Conservation (phyloP, 2,888 invertebrate genomes). For the Tetheella fluctuosa region DNA sequence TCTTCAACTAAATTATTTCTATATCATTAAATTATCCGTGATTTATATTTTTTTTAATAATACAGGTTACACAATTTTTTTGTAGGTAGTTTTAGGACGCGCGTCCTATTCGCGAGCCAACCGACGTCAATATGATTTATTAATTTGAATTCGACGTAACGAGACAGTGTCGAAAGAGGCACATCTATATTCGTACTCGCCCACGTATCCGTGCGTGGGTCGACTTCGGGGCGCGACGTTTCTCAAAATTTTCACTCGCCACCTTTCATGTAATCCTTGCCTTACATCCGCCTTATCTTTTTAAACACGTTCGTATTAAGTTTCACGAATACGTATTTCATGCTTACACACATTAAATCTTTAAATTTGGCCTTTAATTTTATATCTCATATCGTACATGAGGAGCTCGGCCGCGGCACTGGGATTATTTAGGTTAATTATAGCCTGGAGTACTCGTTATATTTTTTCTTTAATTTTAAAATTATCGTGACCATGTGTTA, state of each 20-base stretch:
- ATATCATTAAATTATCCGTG: no score
- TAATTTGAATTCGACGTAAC: slow-evolving; percentile 55
- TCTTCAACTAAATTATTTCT: no score
- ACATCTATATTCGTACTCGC: slow-evolving; percentile 69
- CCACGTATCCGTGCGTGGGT: slow-evolving; percentile 59
- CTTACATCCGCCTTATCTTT: slow-evolving; percentile 51
- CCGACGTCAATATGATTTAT: slow-evolving; percentile 55
- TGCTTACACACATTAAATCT: slow-evolving; percentile 27
- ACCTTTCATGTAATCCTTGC: slow-evolving; percentile 55
- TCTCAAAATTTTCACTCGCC: slow-evolving; percentile 60
- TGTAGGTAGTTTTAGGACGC: no score
- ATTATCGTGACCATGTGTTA: slow-evolving; percentile 68
- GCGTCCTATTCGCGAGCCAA: no score
- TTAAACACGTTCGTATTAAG: slow-evolving; percentile 47
- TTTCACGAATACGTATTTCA: slow-evolving; percentile 44
- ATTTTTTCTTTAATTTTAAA: slow-evolving; percentile 69
- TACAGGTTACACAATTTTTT: no score
- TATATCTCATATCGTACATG: slow-evolving; percentile 29
- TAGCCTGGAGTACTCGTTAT: slow-evolving; percentile 44
- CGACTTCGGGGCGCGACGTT: slow-evolving; percentile 42
- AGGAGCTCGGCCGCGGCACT: slow-evolving; percentile 36
- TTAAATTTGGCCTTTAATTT: slow-evolving; percentile 41
- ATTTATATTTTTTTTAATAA: no score
- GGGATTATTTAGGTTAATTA: slow-evolving; percentile 61
- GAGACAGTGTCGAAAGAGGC: slow-evolving; percentile 47